Evolutionary conservation across 1,140 invertebrate genomes (phyloP), one percentile per base, ranked within the genome.

Genomic region (Nasonia vitripennis): DNA sequence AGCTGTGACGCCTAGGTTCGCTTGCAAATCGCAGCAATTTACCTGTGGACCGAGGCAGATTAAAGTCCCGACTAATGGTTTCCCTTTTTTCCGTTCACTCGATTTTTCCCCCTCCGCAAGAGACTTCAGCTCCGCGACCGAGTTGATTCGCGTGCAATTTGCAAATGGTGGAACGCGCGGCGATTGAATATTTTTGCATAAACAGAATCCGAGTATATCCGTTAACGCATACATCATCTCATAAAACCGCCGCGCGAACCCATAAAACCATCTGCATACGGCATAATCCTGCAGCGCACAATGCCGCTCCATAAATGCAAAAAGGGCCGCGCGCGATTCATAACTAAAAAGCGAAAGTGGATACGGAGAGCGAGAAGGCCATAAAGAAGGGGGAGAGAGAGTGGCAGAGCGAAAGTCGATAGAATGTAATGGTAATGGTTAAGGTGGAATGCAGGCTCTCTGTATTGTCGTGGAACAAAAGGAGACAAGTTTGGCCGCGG

Each of bases 401-500:
- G 37, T 17, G 20, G n/a, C 2, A 70, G 7, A 68, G 51, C 67
- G 12, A 67, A 20, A 12, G 20, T n/a, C 9, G 51, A 67, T 3
- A n/a, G 27, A 67, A 81, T 71, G 70, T 55, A 81, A 55, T 27
- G 27, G 27, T 27, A 27, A 27, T 73, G 70, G 80, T 70, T 70
- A 31, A 51, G 73, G 79, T 37, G 70, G 23, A 86, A 81, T 41
- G 51, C 48, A 68, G 17, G 45, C 77, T 27, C 27, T 27, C 27
- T 81, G 51, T 70, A 84, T 78, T 75, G 68, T 48, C 5, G 14
- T 14, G 77, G 80, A 78, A 87, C 82, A 88, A 87, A 84, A 86
- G 84, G 75, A 62, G 82, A 48, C 37, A 68, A 87, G 86, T 88
- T 86, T 86, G 68, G 78, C 84, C 67, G 48, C 78, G 55, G 55